Evolutionary conservation across 2,113 vertebrate species (phyloP).

Genomic region (Pandion haliaetus): DNA sequence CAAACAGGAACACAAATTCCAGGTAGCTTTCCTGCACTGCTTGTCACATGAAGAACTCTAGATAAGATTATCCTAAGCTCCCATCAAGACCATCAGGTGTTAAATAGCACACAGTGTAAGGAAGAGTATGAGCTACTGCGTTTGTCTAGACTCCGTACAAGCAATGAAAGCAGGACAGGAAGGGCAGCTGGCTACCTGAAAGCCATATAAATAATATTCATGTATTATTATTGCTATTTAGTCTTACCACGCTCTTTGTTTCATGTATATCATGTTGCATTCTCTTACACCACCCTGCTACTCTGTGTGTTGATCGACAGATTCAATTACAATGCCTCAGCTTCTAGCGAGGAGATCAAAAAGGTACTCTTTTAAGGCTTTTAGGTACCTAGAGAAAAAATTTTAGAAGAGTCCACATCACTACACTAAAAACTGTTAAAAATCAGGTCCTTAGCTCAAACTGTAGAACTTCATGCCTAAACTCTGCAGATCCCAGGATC

Average conservation of each 20-base stretch:
- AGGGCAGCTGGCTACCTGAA: not conserved
- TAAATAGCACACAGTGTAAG: not conserved
- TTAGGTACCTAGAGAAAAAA: not conserved
- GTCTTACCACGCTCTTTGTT: not conserved
- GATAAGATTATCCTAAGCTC: not conserved
- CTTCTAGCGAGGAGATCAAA: not conserved
- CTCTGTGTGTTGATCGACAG: not conserved
- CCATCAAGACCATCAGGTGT: not conserved
- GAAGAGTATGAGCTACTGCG: not conserved
- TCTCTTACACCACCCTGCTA: not conserved
- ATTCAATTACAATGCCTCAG: not conserved
- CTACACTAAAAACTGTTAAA: not conserved
- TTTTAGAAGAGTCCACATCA: not conserved
- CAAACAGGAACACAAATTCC: not conserved
- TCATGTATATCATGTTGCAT: not conserved
- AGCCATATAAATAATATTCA: not conserved
- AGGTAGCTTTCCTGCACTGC: not conserved
- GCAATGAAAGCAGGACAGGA: not conserved
- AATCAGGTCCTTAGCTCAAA: not conserved
- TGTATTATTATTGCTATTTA: not conserved
- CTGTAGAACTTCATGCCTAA: not conserved
- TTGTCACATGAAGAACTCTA: not conserved
- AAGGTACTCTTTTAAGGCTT: not conserved
- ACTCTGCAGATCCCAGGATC: not conserved
- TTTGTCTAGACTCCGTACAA: not conserved